Base-by-base conservation (phyloP, 2,797 vertebrate genomes). In the Hephaestus fuliginosus region DNA sequence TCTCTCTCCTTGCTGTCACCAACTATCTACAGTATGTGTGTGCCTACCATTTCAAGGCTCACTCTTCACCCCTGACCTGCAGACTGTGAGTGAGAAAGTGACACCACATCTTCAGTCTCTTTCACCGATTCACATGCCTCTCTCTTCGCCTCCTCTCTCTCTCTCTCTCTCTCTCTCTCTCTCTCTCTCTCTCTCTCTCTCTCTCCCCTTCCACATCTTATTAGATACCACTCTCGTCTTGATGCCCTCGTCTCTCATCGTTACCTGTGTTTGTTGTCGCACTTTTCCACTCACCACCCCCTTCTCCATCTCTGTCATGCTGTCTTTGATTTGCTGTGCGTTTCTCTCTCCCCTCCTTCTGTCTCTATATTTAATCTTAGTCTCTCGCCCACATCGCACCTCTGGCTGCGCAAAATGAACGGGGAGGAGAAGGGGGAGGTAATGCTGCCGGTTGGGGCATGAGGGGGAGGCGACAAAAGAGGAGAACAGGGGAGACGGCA, bases 311-410 rank as follows among this genome's bases (percentile, higher is more conserved):
- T 80, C 79, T 84, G 74, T 79, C 84, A 83, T 33, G 76, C 73
- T 76, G 61, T 75, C 61, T 90, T 84, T 90, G 82, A 91, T 86
- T 88, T 78, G 64, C 57, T 60, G 51, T 58, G 22, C 56, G 25
- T 84, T 57, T 86, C 55, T 74, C 70, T n/a, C 52, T 67, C 70
- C 44, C 72, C 46, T 80, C 75, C 74, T 53, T 69, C 64, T 25
- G 11, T 74, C 81, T 87, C 76, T 90, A 82, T 91, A 88, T 85
- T 91, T 88, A 89, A 90, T 89, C 83, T 60, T 70, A 83, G 80
- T 85, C 78, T 86, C 64, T 86, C 84, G 4, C 80, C 86, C 75
- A 88, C 86, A 81, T 91, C 70, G 25, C 87, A 92, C 88, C 88
- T 86, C 87, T 73, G 83, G 85, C 78, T 83, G 82, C 86, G 80